phyloP scores from a whole-genome alignment of 2,797 vertebrate genomes.

The Anas georgica region DNA sequence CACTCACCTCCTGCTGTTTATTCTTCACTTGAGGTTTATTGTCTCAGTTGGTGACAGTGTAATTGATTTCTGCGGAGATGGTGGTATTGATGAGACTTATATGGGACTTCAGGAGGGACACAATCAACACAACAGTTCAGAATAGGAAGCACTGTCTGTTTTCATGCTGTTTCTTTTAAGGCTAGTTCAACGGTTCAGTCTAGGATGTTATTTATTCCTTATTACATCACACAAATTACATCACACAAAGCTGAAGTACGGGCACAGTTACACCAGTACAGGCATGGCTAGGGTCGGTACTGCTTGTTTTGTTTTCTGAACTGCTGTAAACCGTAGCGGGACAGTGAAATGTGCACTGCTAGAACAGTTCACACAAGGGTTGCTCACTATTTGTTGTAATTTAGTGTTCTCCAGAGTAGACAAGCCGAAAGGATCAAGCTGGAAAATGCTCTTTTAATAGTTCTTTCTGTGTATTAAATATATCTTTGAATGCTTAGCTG shows the following conservation, averaged over 20 bases:
- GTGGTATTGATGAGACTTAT: constrained; percentile 65
- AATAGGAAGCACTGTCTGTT: constrained; percentile 36
- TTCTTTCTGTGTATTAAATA: constrained; percentile 40
- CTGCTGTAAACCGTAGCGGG: background rate
- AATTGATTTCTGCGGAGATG: constrained; percentile 70
- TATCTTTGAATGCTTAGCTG: constrained; percentile 32
- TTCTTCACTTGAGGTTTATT: constrained; percentile 68
- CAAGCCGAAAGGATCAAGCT: constrained; percentile 22
- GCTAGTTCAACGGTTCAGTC: constrained; percentile 33
- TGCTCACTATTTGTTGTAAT: background rate
- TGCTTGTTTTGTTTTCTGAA: constrained; percentile 5
- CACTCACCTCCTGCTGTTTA: constrained; percentile 66
- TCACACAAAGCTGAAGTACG: background rate
- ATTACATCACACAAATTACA: background rate
- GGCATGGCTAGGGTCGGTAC: background rate
- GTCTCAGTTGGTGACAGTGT: constrained; percentile 66
- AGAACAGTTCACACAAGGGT: background rate
- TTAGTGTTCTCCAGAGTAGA: constrained; percentile 47
- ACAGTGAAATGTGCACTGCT: background rate
- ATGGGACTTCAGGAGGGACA: constrained; percentile 63
- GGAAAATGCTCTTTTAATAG: constrained; percentile 50
- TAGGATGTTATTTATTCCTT: constrained; percentile 49
- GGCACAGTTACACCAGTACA: background rate
- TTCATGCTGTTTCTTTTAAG: constrained; percentile 19
- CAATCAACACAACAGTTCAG: constrained; percentile 43